Conservation (phyloP, 2,797 vertebrate genomes). For the Gouania willdenowi region DNA sequence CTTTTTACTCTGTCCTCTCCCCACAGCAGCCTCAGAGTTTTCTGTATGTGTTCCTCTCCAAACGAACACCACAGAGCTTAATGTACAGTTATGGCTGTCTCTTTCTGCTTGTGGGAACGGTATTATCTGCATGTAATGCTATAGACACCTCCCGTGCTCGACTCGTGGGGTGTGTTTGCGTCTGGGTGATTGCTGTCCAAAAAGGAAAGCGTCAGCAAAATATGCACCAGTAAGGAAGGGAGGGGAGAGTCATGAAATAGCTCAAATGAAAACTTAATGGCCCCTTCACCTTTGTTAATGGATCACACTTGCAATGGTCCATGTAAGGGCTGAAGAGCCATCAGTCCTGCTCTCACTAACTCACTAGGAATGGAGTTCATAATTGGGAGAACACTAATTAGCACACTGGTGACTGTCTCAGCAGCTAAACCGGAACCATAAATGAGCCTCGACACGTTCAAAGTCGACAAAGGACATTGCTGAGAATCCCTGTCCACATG, state of each 20-base stretch:
- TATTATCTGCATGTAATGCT: background rate
- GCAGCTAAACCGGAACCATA: constrained; percentile 13
- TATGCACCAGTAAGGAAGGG: constrained; percentile 46
- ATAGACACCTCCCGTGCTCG: background rate
- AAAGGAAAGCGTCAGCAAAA: constrained; percentile 36
- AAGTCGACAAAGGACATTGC: background rate
- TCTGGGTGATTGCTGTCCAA: constrained; percentile 22
- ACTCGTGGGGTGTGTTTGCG: background rate
- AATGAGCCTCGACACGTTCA: constrained; percentile 10
- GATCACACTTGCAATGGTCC: constrained; percentile 27
- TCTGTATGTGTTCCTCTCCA: constrained; percentile 19
- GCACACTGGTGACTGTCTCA: constrained; percentile 22
- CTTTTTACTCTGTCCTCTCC: background rate
- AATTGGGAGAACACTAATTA: constrained; percentile 21
- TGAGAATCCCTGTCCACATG: background rate
- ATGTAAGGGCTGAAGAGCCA: constrained; percentile 4
- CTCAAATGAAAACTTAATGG: constrained; percentile 72
- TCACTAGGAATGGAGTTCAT: constrained; percentile 9
- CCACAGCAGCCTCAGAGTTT: constrained; percentile 7
- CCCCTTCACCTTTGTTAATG: constrained; percentile 68
- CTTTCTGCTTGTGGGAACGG: background rate
- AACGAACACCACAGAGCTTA: constrained; percentile 17
- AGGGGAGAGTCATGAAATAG: constrained; percentile 52
- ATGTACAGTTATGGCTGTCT: background rate
- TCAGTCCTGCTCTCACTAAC: constrained; percentile 19